Evolutionary conservation across 2,113 vertebrate genomes (phyloP).

Genomic region (Entelurus aequoreus): DNA sequence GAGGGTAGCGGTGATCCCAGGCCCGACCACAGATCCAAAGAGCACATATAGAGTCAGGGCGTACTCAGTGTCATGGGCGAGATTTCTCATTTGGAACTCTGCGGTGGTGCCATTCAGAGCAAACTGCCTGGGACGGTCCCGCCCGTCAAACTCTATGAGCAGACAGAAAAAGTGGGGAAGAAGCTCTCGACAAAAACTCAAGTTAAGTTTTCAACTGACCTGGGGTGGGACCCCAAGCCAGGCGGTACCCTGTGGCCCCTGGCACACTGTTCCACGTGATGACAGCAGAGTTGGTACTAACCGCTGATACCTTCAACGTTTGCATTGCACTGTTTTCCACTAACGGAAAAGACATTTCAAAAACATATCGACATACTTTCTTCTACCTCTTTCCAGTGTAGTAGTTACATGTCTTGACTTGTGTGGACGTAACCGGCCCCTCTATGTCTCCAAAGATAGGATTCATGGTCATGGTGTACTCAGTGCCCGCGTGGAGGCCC

Average conservation of each 20-base stretch:
- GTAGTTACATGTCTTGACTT: conserved; percentile 72
- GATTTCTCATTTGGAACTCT: conserved; percentile 68
- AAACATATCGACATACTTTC: not conserved
- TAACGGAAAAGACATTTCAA: conserved; percentile 31
- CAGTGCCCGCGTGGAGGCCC: conserved; percentile 72
- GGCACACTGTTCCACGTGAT: conserved; percentile 79
- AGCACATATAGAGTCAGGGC: conserved; percentile 83
- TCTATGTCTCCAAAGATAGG: conserved; percentile 82
- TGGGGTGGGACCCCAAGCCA: conserved; percentile 83
- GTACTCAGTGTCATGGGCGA: conserved; percentile 81
- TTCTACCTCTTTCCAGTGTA: not conserved
- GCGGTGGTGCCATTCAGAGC: conserved; percentile 74
- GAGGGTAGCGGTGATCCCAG: conserved; percentile 79
- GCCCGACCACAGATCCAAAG: conserved; percentile 77
- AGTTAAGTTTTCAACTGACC: conserved; percentile 60
- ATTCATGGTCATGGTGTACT: conserved; percentile 80
- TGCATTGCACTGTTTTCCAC: conserved; percentile 84
- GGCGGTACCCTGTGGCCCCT: conserved; percentile 81
- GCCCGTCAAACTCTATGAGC: conserved; percentile 75
- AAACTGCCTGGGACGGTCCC: conserved; percentile 79
- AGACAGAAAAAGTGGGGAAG: not conserved
- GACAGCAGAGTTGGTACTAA: conserved; percentile 73
- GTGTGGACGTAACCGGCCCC: conserved; percentile 70
- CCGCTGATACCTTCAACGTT: conserved; percentile 72
- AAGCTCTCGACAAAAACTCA: not conserved